phyloP scores from a whole-genome alignment of 2,797 vertebrate species.

The Hoplostethus atlanticus region DNA sequence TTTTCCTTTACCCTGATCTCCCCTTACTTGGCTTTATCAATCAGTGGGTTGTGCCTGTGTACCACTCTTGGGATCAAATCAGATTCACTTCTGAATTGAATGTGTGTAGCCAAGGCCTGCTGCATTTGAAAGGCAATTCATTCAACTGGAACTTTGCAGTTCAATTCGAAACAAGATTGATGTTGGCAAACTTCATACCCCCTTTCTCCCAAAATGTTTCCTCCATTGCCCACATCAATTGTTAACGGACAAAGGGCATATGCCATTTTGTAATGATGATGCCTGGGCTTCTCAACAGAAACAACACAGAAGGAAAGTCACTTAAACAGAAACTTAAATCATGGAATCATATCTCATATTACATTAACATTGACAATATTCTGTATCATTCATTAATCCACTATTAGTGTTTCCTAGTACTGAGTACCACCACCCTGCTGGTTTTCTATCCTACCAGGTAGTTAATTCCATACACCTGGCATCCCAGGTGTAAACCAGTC shows the following conservation, averaged over 20 bases:
- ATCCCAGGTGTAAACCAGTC: too few relatives aligned
- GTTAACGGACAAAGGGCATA: conserved; percentile 76
- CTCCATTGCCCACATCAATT: conserved; percentile 75
- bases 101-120: conserved; percentile 75
- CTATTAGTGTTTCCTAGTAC: too few relatives aligned
- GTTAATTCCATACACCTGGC: too few relatives aligned
- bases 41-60: conserved; percentile 77
- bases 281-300: conserved; percentile 62
- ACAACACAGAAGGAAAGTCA: conserved; percentile 42
- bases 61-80: conserved; percentile 80
- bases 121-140: conserved; percentile 83
- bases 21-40: conserved; percentile 73
- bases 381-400: background rate
- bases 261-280: conserved; percentile 76
- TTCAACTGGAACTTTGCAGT: conserved; percentile 77
- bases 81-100: conserved; percentile 81
- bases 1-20: conserved; percentile 65
- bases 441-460: too few relatives aligned
- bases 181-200: conserved; percentile 79
- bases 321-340: conserved; percentile 39
- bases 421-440: too few relatives aligned
- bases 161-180: conserved; percentile 81
- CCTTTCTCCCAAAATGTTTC: conserved; percentile 79
- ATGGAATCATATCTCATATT: background rate
- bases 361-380: background rate